These are phyloP conservation scores for Caradrina clavipalpis DNA, from an alignment of 2,888 invertebrate genomes.

Conservation along the genomic window DNA sequence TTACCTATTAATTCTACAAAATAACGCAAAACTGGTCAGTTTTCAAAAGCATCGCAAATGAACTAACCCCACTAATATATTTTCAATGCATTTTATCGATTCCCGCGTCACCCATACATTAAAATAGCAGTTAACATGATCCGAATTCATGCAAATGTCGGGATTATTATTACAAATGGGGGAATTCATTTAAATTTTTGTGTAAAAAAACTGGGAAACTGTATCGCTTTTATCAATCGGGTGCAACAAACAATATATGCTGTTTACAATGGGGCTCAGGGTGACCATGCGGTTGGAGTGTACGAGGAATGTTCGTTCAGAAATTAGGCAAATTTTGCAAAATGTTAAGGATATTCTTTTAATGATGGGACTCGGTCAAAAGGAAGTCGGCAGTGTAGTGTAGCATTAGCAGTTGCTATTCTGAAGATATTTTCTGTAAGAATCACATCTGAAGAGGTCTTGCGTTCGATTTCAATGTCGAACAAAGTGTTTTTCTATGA, in stretches of 20 bases:
- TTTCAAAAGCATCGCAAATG: conserved; percentile 24
- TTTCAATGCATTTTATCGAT: conserved; percentile 61
- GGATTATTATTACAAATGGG: conserved; percentile 75
- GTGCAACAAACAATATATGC: conserved; percentile 82
- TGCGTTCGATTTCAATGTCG: too few species aligned
- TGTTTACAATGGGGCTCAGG: conserved; percentile 78
- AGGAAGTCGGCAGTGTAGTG: too few species aligned
- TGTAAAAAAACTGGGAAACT: conserved; percentile 85
- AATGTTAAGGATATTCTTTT: neutral
- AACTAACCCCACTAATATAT: conserved; percentile 30
- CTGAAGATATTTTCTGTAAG: too few species aligned
- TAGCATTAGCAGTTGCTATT: too few species aligned
- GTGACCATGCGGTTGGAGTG: conserved; percentile 68
- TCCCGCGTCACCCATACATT: conserved; percentile 67
- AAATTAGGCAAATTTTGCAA: neutral
- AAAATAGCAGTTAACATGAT: conserved; percentile 76
- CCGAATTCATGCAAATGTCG: conserved; percentile 84
- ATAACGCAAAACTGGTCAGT: neutral
- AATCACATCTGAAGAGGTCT: too few species aligned
- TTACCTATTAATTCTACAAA: too few species aligned
- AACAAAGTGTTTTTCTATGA: too few species aligned
- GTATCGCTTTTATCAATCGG: conserved; percentile 88
- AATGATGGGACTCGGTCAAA: neutral
- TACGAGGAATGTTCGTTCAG: neutral
- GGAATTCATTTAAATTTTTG: conserved; percentile 89